These are phyloP conservation scores for Enteromius viviparus DNA, from an alignment of 2,797 vertebrate species.

Conservation along the genomic window DNA sequence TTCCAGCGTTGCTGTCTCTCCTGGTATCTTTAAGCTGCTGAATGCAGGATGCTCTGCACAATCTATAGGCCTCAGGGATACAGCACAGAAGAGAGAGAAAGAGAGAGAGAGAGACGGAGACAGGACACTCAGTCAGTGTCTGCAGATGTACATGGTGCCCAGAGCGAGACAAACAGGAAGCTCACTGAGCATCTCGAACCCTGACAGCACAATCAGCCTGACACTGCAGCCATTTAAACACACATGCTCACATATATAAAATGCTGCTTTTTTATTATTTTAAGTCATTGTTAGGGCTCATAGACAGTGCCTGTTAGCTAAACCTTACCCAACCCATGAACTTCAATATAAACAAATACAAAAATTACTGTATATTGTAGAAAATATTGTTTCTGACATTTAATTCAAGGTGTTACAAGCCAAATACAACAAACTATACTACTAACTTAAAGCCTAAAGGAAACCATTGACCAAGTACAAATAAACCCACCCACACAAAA, in stretches of 20 bases:
- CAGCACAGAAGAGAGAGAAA: constrained; percentile 69
- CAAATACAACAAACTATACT: background rate
- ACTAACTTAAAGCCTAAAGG: background rate
- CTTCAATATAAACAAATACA: background rate
- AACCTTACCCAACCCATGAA: background rate
- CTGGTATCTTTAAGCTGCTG: constrained; percentile 60
- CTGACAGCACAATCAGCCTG: constrained; percentile 58
- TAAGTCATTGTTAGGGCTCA: constrained; percentile 25
- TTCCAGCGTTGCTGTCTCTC: constrained; percentile 64
- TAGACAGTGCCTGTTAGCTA: constrained; percentile 42
- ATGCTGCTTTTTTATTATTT: constrained; percentile 5
- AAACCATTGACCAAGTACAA: background rate
- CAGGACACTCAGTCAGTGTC: constrained; percentile 76
- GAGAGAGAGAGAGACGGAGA: constrained; percentile 50
- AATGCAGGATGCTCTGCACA: constrained; percentile 82
- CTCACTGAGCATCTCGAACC: constrained; percentile 56
- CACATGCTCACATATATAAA: constrained; percentile 44
- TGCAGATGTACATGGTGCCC: constrained; percentile 67
- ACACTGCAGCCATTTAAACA: constrained; percentile 61
- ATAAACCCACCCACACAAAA: background rate
- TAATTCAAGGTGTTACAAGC: background rate
- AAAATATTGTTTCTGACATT: background rate
- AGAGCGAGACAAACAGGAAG: constrained; percentile 60
- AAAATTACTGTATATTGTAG: background rate
- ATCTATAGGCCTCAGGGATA: constrained; percentile 75